Base-by-base conservation (phyloP, 2,113 vertebrate species). In the Choloepus hoffmanni region DNA sequence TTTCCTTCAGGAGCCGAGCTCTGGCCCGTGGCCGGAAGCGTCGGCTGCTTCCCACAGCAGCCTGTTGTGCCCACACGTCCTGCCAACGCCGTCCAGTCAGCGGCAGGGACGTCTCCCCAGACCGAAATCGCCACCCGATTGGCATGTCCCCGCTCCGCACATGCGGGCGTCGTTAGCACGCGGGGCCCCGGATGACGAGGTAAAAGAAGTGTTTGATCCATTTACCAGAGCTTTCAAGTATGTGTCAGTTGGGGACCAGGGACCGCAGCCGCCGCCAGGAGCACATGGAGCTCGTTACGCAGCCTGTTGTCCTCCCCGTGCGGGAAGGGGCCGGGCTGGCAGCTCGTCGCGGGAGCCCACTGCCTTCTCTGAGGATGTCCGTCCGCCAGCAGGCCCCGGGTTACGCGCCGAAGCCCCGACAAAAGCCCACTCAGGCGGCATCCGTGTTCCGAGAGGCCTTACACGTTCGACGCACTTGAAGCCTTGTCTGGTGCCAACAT, bases 351-450 rank as follows among this genome's bases (percentile, higher is more conserved):
- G 33, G 0, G 12, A 87, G 15, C 21, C 11, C 28, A 50, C 55
- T 43, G 76, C 24, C 30, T 28, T 48, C 43, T 48, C 62, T 24
- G 58, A 13, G 63, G 28, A 0, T 12, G n/a, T 83, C 48, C 2
- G 4, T 33, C 70, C 8, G 2, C 43, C 10, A 28, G 2, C 0
- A 19, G 0, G n/a, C 50, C 67, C 13, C 12, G 5, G 30, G 8
- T 26, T 63, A 26, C 1, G 5, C 0, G 16, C 40, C 28, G 58
- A 9, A 21, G 74, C 2, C 33, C 7, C 14, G 95, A 55, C 43
- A 16, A 45, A 36, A 9, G 12, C 74, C 21, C 0, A 4, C 1
- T 26, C 40, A 28, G 26, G 9, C 21, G 0, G 1, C 0, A 2
- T 1, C 23, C 0, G 0, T 1, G 65, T 43, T 33, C 94, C 0